These are phyloP conservation scores for Acrocyrtus sp. DNA, from an alignment of 2,888 invertebrate species.

Conservation along the genomic window DNA sequence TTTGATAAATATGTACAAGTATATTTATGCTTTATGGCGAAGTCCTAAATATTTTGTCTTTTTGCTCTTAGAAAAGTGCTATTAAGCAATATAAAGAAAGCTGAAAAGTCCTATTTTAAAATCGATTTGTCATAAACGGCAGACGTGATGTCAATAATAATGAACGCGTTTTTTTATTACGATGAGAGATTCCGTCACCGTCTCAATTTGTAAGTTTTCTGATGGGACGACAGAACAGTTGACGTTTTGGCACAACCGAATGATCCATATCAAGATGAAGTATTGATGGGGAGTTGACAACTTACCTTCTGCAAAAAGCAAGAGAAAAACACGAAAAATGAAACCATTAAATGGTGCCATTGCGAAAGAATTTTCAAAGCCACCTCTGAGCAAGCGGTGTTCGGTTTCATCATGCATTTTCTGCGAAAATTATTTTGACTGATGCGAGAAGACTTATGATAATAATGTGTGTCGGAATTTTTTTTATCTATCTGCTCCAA, in stretches of 20 bases:
- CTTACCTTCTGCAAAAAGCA: slow-evolving; percentile 54
- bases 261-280: slow-evolving; percentile 38
- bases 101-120: not conserved
- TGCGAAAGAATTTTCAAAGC: not conserved
- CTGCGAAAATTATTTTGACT: slow-evolving; percentile 14
- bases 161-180: too few species aligned
- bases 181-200: slow-evolving; percentile 27
- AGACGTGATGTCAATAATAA: too few species aligned
- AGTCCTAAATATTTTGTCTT: too few species aligned
- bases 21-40: too few species aligned
- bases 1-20: too few species aligned
- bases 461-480: slow-evolving; percentile 25
- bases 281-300: slow-evolving; percentile 47
- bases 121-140: slow-evolving; percentile 26
- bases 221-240: slow-evolving; percentile 9
- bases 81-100: too few species aligned
- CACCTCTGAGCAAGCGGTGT: not conserved
- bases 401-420: slow-evolving; percentile 44
- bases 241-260: too few species aligned
- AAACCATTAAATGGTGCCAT: slow-evolving; percentile 43
- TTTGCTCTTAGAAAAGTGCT: too few species aligned
- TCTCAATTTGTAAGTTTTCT: slow-evolving; percentile 35
- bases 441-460: too few species aligned
- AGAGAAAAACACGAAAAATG: slow-evolving; percentile 48
- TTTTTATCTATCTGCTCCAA: slow-evolving; percentile 6